Evolutionary conservation across 2,888 invertebrate species (phyloP), one percentile per base, ranked within the genome.

Genomic region (Gryllus longicercus): DNA sequence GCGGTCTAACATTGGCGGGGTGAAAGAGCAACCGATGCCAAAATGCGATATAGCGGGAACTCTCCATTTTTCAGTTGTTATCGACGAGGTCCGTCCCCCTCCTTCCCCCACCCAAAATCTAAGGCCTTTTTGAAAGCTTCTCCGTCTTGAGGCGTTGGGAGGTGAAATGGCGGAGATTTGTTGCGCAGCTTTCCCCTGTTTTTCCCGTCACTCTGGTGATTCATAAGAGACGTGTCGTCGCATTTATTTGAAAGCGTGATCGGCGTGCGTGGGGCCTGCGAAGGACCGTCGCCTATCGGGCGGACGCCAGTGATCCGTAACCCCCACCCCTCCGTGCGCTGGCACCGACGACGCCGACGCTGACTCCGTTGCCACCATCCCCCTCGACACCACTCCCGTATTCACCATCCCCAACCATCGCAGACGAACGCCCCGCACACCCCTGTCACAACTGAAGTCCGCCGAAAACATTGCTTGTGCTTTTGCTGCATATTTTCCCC

Each of bases 131-230:
- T n/a, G 63, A 63, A n/a, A 63, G 63, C 63, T 63, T 10, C 63
- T 63, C n/a, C n/a, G 63, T 63, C 63, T 63, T 63, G 63, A 63
- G 63, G 63, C 63, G 63, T 63, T 63, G 63, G n/a, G n/a, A 63
- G 63, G 63, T 63, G 63, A 63, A 63, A 63, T 63, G n/a, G 63
- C 38, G 63, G 63, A 63, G n/a, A 63, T 63, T 63, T 63, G 63
- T 63, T 63, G 63, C n/a, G n/a, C n/a, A 63, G n/a, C 63, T n/a
- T 63, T 63, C 16, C 63, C 63, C n/a, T 63, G 63, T n/a, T 63
- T 63, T 63, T 63, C 38, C 16, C n/a, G 63, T 63, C 63, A 63
- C 63, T 63, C n/a, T 63, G 16, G 63, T 63, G 63, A 63, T 63
- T 63, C 63, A 63, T 63, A 63, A 18, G 16, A 14, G 63, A 63